Percentiles rank a stretch among this genome's conserved stretches.
These are phyloP conservation scores for Grallaria varia DNA, from an alignment of 2,113 vertebrate species.

Conservation along the genomic window DNA sequence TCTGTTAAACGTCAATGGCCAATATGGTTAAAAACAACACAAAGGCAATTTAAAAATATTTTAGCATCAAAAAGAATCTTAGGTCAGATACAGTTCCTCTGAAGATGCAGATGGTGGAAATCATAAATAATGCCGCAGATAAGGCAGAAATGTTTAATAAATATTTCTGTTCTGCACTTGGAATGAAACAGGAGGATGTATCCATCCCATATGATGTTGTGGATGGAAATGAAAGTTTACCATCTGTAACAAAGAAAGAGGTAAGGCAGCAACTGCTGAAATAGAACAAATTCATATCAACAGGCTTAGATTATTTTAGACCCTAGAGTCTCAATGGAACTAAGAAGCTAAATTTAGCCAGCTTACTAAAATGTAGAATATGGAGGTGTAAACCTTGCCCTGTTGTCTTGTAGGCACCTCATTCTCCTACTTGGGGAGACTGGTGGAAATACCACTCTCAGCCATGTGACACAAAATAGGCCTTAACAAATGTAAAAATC, in stretches of 20 bases:
- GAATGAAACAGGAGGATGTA: conserved; percentile 57
- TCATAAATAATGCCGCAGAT: conserved; percentile 50
- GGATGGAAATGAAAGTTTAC: conserved; percentile 61
- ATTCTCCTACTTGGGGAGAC: not conserved
- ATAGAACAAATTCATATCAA: not conserved
- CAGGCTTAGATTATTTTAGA: conserved; percentile 22
- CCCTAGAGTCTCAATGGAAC: not conserved
- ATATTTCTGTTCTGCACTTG: conserved; percentile 56
- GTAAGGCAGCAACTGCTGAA: conserved; percentile 50
- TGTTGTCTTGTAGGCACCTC: not conserved
- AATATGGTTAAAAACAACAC: conserved; percentile 51
- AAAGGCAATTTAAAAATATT: conserved; percentile 43
- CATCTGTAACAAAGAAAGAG: conserved; percentile 70
- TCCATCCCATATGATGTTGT: conserved; percentile 67
- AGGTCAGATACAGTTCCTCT: conserved; percentile 46
- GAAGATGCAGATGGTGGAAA: conserved; percentile 59
- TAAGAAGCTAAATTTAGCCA: not conserved
- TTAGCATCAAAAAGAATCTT: conserved; percentile 50
- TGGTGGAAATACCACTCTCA: not conserved
- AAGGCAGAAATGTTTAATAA: conserved; percentile 68
- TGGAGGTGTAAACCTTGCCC: not conserved
- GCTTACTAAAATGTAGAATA: not conserved
- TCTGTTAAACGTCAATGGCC: conserved; percentile 27
- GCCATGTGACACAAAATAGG: not conserved
- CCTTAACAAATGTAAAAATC: not conserved